phyloP scores from a whole-genome alignment of 1,140 invertebrate genomes.

The Cardiocondyla obscurior region DNA sequence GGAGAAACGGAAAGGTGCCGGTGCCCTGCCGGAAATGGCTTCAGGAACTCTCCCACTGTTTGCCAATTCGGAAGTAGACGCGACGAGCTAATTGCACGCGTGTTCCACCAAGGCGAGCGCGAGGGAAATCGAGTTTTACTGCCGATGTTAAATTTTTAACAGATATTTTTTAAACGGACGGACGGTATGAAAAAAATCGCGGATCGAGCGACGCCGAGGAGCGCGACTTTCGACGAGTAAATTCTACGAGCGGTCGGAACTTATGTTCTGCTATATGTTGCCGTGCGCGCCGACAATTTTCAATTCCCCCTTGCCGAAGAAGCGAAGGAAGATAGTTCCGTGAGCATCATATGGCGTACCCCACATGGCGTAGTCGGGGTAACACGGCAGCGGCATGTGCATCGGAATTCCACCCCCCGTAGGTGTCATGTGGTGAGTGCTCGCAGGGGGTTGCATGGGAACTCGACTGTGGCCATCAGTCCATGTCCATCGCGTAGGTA shows the following conservation, averaged over 20 bases:
- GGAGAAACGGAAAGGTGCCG: slow-evolving; percentile 75
- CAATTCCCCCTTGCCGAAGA: neutral
- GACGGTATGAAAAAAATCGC: slow-evolving; percentile 1
- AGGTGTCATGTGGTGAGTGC: slow-evolving; percentile 76
- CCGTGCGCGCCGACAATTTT: slow-evolving; percentile 4
- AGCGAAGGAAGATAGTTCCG: slow-evolving; percentile 8
- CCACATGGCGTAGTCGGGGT: slow-evolving; percentile 62
- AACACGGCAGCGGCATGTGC: slow-evolving; percentile 71
- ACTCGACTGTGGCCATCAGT: slow-evolving; percentile 74
- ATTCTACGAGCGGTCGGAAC: neutral
- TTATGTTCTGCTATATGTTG: neutral
- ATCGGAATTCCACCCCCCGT: slow-evolving; percentile 75
- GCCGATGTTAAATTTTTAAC: neutral
- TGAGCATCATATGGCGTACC: slow-evolving; percentile 64
- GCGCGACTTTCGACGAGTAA: neutral
- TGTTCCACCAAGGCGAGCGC: slow-evolving; percentile 69
- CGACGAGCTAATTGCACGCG: slow-evolving; percentile 78
- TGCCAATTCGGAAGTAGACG: slow-evolving; percentile 79
- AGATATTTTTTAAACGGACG: slow-evolving; percentile 11
- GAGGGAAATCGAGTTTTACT: slow-evolving; percentile 37
- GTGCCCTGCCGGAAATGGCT: slow-evolving; percentile 80
- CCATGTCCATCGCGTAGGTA: slow-evolving; percentile 73
- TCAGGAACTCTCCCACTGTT: slow-evolving; percentile 74
- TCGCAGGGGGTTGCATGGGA: slow-evolving; percentile 82
- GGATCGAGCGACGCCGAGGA: neutral